phyloP scores from a whole-genome alignment of 2,113 vertebrate species.

The Seriola dumerili region DNA sequence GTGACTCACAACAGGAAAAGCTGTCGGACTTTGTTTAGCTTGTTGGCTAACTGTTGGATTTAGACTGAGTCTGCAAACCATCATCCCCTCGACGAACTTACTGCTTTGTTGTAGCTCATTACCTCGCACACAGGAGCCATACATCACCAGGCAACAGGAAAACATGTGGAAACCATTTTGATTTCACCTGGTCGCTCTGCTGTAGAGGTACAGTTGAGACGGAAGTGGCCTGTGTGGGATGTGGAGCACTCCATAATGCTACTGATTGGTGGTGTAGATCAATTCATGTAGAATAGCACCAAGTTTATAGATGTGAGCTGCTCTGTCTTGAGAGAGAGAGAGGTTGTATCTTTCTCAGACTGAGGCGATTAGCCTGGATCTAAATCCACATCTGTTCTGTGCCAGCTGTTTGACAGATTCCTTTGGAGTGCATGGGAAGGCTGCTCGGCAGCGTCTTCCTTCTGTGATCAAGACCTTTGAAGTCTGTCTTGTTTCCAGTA shows the following conservation, averaged over 20 bases:
- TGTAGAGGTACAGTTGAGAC: constrained; percentile 36
- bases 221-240: constrained; percentile 39
- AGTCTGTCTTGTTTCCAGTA: constrained; percentile 54
- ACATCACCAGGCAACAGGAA: constrained; percentile 43
- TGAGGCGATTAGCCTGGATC: constrained; percentile 40
- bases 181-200: constrained; percentile 46
- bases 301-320: constrained; percentile 26
- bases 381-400: constrained; percentile 29
- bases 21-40: constrained; percentile 49
- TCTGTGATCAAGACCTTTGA: constrained; percentile 64
- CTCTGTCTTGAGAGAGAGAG: constrained; percentile 13
- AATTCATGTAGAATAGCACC: constrained; percentile 12
- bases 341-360: constrained; percentile 30
- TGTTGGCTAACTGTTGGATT: constrained; percentile 39
- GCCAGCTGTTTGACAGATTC: constrained; percentile 60
- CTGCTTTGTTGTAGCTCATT: constrained; percentile 54
- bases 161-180: constrained; percentile 69
- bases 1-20: constrained; percentile 64
- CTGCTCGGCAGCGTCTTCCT: constrained; percentile 15
- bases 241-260: constrained; percentile 12
- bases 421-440: constrained; percentile 19
- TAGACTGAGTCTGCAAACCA: constrained; percentile 48
- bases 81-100: constrained; percentile 35
- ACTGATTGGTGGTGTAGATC: constrained; percentile 45
- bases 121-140: constrained; percentile 42